Conservation (phyloP, 2,888 invertebrate genomes). For the Heliconius hortense region DNA sequence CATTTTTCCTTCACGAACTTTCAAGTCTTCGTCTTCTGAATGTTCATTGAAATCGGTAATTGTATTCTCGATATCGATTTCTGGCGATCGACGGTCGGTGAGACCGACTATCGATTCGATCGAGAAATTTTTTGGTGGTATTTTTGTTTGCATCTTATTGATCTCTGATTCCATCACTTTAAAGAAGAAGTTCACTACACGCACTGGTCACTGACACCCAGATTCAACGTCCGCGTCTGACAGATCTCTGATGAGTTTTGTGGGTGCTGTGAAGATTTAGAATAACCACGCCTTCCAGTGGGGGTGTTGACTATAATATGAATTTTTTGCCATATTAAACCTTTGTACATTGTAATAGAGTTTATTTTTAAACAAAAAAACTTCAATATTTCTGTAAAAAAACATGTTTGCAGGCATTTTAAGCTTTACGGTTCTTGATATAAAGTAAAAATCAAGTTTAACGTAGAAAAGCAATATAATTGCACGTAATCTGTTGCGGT, state of each 20-base stretch:
- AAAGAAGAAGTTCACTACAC: constrained; percentile 37
- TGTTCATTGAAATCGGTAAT: constrained; percentile 66
- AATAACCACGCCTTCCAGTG: constrained; percentile 47
- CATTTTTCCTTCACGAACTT: constrained; percentile 69
- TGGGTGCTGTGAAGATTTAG: constrained; percentile 40
- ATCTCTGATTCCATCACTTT: constrained; percentile 71
- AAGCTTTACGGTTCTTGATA: constrained; percentile 10
- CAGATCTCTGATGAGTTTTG: constrained; percentile 45
- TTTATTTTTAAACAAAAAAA: neutral
- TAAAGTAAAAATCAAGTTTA: constrained; percentile 20
- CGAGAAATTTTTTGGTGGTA: constrained; percentile 83
- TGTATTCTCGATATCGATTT: constrained; percentile 75
- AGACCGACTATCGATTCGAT: constrained; percentile 84
- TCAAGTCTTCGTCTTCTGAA: constrained; percentile 70
- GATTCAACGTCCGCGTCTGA: constrained; percentile 47
- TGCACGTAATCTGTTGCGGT: constrained; percentile 48
- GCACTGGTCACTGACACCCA: constrained; percentile 48
- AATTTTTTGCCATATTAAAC: constrained; percentile 21
- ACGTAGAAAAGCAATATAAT: constrained; percentile 37
- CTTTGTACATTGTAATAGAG: neutral
- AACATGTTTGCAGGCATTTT: neutral
- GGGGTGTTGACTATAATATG: constrained; percentile 39
- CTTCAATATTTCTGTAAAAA: neutral
- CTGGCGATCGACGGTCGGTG: constrained; percentile 67
- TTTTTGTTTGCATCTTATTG: constrained; percentile 70